Evolutionary conservation across 2,797 vertebrate species (phyloP).

Genomic region (Cheirogaleus major): DNA sequence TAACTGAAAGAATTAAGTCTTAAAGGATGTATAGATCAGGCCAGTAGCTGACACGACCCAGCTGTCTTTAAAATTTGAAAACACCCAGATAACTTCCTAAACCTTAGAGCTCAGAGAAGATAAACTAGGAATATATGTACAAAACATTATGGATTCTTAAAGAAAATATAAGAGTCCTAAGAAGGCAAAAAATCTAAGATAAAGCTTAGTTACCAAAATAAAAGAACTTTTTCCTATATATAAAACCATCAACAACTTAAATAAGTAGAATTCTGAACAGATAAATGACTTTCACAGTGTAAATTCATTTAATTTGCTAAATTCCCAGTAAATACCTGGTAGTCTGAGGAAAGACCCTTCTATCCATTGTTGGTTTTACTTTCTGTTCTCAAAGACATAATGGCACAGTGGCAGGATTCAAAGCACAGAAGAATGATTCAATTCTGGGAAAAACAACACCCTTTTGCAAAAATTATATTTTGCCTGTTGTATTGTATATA

Average conservation of each 20-base stretch:
- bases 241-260: not conserved
- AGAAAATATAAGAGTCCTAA: not conserved
- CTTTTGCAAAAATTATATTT: slow-evolving; percentile 30
- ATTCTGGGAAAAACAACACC: not conserved
- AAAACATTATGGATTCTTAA: not conserved
- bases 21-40: not conserved
- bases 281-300: not conserved
- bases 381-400: not conserved
- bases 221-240: not conserved
- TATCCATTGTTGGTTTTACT: not conserved
- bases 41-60: not conserved
- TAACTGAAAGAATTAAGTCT: not conserved
- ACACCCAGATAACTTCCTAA: not conserved
- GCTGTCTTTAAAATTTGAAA: not conserved
- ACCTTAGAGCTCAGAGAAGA: not conserved
- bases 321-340: not conserved
- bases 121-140: not conserved
- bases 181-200: not conserved
- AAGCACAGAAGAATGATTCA: not conserved
- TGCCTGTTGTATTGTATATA: not conserved
- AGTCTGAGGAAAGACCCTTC: not conserved
- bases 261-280: slow-evolving; percentile 6
- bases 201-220: not conserved
- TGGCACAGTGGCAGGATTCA: not conserved
- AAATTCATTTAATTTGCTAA: slow-evolving; percentile 23